A percentile compares a stretch with the other conserved stretches of the same genome.
Evolutionary conservation across 2,797 vertebrate species (phyloP).

Genomic region (Holocentrus rufus): DNA sequence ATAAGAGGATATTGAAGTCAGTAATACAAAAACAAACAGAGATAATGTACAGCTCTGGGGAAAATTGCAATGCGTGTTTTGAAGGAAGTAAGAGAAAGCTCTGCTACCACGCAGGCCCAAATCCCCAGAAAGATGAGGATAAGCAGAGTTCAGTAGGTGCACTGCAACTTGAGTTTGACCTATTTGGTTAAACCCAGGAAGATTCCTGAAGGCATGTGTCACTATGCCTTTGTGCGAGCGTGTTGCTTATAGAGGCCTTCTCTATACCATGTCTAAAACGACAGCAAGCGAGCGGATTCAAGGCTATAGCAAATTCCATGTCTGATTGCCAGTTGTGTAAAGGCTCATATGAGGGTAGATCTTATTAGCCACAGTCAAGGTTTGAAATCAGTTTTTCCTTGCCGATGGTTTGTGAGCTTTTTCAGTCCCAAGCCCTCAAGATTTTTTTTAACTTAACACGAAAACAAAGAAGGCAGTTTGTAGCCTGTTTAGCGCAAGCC

Average conservation of each 20-base stretch:
- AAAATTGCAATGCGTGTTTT: too few relatives aligned
- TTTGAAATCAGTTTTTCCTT: slow-evolving; percentile 59
- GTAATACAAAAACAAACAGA: too few relatives aligned
- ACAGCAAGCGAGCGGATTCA: neutral
- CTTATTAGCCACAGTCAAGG: slow-evolving; percentile 60
- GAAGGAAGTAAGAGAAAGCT: too few relatives aligned
- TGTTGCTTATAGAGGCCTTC: neutral
- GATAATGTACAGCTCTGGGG: too few relatives aligned
- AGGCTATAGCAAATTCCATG: slow-evolving; percentile 11
- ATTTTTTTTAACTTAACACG: slow-evolving; percentile 37
- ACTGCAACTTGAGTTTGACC: too few relatives aligned
- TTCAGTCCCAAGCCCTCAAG: slow-evolving; percentile 1
- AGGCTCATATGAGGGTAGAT: slow-evolving; percentile 44
- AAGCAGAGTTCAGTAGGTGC: too few relatives aligned
- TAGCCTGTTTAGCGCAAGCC: slow-evolving; percentile 22
- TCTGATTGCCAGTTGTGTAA: slow-evolving; percentile 45
- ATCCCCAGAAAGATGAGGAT: too few relatives aligned
- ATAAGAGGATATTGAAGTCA: too few relatives aligned
- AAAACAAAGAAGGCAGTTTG: slow-evolving; percentile 61
- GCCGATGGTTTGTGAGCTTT: slow-evolving; percentile 32
- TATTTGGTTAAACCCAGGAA: too few relatives aligned
- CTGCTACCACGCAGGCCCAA: too few relatives aligned
- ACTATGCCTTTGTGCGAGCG: neutral
- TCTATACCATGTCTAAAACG: neutral
- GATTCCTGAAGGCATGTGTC: too few relatives aligned